phyloP scores from a whole-genome alignment of 1,140 invertebrate species.

The Ganaspis sp. region DNA sequence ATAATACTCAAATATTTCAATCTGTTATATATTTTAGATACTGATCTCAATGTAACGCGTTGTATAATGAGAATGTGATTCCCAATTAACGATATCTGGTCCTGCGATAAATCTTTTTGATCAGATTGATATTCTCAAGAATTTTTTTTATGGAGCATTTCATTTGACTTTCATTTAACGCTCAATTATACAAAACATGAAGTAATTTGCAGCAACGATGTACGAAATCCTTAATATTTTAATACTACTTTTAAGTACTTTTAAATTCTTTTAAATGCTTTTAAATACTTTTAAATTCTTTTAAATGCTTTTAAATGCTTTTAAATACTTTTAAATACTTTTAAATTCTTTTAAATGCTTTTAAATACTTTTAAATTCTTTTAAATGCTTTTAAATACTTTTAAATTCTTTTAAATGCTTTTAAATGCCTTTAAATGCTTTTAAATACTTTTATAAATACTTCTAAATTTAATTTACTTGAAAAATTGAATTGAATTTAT shows the following conservation, averaged over 20 bases:
- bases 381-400: too few relatives aligned
- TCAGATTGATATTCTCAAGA: neutral
- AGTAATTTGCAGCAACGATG: neutral
- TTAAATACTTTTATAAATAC: neutral
- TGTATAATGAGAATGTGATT: slow-evolving; percentile 12
- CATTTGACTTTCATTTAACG: neutral
- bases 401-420: too few relatives aligned
- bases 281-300: too few relatives aligned
- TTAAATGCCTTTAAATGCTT: too few relatives aligned
- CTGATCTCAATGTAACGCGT: slow-evolving; percentile 65
- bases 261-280: too few relatives aligned
- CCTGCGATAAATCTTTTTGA: neutral
- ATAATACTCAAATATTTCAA: slow-evolving; percentile 65
- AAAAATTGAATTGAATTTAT: neutral
- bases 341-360: too few relatives aligned
- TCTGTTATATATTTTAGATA: slow-evolving; percentile 68
- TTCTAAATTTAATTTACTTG: neutral
- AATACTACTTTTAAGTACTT: too few relatives aligned
- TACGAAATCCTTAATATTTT: neutral
- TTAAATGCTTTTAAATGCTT: too few relatives aligned
- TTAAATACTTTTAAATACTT: too few relatives aligned
- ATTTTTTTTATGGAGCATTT: neutral
- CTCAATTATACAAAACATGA: neutral
- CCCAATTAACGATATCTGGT: neutral
- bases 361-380: too few relatives aligned